Percentiles rank a stretch among this genome's conserved stretches.
These are phyloP conservation scores for Oplegnathus fasciatus DNA, from an alignment of 2,113 vertebrate species.

Conservation along the genomic window DNA sequence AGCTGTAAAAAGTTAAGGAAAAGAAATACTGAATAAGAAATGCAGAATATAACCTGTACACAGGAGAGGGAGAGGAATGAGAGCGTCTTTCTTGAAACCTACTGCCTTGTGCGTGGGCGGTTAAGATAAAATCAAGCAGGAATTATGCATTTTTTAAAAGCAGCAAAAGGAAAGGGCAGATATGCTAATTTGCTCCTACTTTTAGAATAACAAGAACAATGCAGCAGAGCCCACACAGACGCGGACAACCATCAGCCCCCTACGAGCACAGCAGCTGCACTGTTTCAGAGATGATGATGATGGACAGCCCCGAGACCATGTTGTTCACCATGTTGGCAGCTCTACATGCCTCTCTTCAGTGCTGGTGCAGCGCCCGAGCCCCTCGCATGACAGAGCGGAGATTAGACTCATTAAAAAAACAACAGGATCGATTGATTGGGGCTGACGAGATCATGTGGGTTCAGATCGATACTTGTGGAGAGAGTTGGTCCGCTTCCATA, in stretches of 20 bases:
- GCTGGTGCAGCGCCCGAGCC: not conserved
- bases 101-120: slow-evolving; percentile 37
- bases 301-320: not conserved
- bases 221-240: slow-evolving; percentile 21
- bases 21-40: not conserved
- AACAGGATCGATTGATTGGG: not conserved
- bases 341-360: not conserved
- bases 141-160: slow-evolving; percentile 32
- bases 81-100: slow-evolving; percentile 40
- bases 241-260: not conserved
- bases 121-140: slow-evolving; percentile 37
- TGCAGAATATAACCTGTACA: not conserved
- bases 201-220: slow-evolving; percentile 50
- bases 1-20: too few relatives aligned
- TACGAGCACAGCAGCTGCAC: not conserved
- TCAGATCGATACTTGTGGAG: slow-evolving; percentile 18
- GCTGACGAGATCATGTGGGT: not conserved
- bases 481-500: not conserved
- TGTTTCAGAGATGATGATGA: not conserved
- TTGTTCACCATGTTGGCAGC: too few relatives aligned
- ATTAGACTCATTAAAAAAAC: not conserved
- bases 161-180: slow-evolving; percentile 24
- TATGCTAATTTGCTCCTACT: slow-evolving; percentile 52
- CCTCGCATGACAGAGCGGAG: not conserved
- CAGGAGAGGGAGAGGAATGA: not conserved